Evolutionary conservation across 1,140 invertebrate species (phyloP).

Genomic region (Drosophila pruinosa): DNA sequence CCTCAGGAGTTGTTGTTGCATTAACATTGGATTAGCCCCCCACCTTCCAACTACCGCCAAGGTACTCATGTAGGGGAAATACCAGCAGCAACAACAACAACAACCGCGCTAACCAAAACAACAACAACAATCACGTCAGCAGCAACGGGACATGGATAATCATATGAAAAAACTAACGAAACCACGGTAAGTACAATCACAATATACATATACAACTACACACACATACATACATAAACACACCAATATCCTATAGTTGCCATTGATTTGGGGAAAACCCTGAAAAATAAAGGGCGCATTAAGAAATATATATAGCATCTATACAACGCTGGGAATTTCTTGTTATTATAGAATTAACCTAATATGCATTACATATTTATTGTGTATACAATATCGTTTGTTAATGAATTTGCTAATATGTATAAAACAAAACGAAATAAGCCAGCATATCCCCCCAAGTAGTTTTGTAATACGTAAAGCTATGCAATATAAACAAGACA

Average conservation of each 20-base stretch:
- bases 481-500: slow-evolving; percentile 7
- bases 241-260: not conserved
- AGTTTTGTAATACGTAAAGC: not conserved
- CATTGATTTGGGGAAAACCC: not conserved
- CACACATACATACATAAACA: not conserved
- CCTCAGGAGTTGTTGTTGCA: slow-evolving; percentile 35
- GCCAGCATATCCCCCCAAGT: not conserved
- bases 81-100: slow-evolving; percentile 18
- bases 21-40: slow-evolving; percentile 42
- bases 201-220: not conserved
- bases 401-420: not conserved
- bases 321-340: too few relatives aligned
- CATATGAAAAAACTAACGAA: slow-evolving; percentile 76
- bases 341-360: too few relatives aligned
- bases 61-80: slow-evolving; percentile 45
- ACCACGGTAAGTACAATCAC: slow-evolving; percentile 55
- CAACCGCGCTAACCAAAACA: too few relatives aligned
- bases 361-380: not conserved
- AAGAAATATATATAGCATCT: too few relatives aligned
- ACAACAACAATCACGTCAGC: slow-evolving; percentile 27
- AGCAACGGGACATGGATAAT: slow-evolving; percentile 65
- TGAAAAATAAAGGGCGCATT: too few relatives aligned
- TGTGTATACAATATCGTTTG: not conserved
- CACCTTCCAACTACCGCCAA: not conserved
- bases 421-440: not conserved